Evolutionary conservation across 2,797 vertebrate genomes (phyloP).

Genomic region (Myiotriccus ornatus): DNA sequence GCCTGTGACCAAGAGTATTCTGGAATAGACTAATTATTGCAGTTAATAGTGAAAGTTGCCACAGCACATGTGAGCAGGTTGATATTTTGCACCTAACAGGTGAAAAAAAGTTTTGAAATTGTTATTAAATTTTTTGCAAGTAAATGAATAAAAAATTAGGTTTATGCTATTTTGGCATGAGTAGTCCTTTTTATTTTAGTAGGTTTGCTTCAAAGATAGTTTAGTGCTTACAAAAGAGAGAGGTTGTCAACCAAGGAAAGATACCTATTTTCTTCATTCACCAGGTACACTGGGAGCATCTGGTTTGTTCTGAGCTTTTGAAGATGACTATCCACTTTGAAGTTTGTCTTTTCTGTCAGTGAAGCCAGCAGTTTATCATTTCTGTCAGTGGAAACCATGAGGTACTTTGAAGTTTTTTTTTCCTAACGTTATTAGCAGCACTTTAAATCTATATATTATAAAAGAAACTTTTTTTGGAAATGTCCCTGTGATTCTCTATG

Average conservation of each 20-base stretch:
- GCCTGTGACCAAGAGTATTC: neutral
- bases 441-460: neutral
- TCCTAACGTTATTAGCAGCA: neutral
- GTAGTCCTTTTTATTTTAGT: neutral
- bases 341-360: constrained; percentile 9
- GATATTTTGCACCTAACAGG: neutral
- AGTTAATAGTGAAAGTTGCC: neutral
- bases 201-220: neutral
- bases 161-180: neutral
- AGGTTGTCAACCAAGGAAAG: neutral
- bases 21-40: neutral
- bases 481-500: neutral
- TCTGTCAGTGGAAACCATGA: neutral
- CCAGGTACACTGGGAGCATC: neutral
- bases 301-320: neutral
- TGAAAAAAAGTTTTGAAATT: neutral
- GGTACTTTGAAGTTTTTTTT: constrained; percentile 29
- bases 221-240: neutral
- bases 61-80: neutral
- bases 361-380: neutral
- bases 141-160: neutral
- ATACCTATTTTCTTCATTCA: neutral
- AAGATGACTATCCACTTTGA: constrained; percentile 45
- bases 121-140: neutral
- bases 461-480: neutral